Evolutionary conservation across 2,797 vertebrate species (phyloP), one percentile per base, ranked within the genome.

Genomic region (Emys orbicularis): DNA sequence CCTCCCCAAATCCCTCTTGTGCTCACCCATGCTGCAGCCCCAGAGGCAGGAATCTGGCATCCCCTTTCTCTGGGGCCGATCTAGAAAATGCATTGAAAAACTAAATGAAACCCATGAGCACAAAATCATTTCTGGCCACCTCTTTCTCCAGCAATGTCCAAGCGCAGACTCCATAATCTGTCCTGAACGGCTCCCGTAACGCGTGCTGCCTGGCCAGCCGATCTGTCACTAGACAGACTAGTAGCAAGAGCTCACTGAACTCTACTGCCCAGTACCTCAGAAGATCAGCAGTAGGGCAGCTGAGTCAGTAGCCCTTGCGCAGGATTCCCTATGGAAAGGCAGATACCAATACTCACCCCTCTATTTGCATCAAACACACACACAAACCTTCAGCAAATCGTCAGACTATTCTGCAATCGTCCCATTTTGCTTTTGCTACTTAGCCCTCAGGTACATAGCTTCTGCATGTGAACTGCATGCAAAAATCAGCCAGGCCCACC

Each of bases 1-100:
- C 41, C 6, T 13, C 47, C 53, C 68, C 3, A 0, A 8, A 3
- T 37, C 0, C 0, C 53, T 0, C 44, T 6, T 65, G 25, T 81
- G 72, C 8, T 50, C 79, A 12, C 5, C 0, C 1, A 15, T 74
- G 61, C 79, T 52, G 21, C 88, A 34, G 44, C 54, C 86, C 34
- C 2, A 0, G 25, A 4, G 50, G 23, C 72, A 29, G 41, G 23
- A 27, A 76, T 27, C 41, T 29, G 72, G 12, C 61, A 18, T 18
- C 65, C n/a, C 13, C 74, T 31, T 27, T 29, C 41, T 47, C 72
- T 47, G 41, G 25, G 72, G 41, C 12, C 23, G 3, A 37, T 37
- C n/a, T 23, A 41, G 37, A 41, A 72, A 23, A 41, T 23, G n/a
- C n/a, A 23, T 18, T 23, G 9, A 41, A 23, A 68, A 21, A 19